Percentiles rank a stretch among this genome's conserved stretches.
Conservation (phyloP, 1,140 invertebrate species). For the Heliconius hermathena region DNA sequence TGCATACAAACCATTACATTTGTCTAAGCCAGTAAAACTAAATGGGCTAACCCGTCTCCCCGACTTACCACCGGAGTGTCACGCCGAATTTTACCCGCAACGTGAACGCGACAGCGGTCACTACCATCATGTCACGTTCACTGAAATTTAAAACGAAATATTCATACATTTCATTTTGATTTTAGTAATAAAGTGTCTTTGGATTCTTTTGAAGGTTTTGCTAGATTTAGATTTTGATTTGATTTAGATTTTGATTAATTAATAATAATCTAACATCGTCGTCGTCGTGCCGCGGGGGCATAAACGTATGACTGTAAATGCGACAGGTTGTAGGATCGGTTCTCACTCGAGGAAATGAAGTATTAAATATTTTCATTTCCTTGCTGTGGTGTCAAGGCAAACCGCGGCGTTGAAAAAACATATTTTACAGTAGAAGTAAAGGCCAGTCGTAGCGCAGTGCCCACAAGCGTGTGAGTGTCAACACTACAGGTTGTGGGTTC, state of each 20-base stretch:
- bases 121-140: slow-evolving; percentile 32
- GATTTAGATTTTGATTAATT: neutral
- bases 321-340: no score
- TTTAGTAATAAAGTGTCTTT: neutral
- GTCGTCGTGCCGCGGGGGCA: no score
- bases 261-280: neutral
- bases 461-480: no score
- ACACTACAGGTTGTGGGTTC: no score
- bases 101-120: slow-evolving; percentile 35
- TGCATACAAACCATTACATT: neutral
- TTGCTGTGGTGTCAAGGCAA: no score
- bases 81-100: slow-evolving; percentile 35
- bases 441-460: no score
- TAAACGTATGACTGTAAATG: no score
- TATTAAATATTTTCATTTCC: no score
- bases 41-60: slow-evolving; percentile 31
- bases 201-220: neutral
- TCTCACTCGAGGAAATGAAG: no score
- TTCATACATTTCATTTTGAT: neutral
- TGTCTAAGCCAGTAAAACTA: slow-evolving; percentile 20
- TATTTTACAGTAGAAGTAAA: no score
- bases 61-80: slow-evolving; percentile 29
- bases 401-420: no score
- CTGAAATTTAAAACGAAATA: slow-evolving; percentile 24
- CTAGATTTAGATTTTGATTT: neutral